A percentile compares a stretch with the other conserved stretches of the same genome.
Evolutionary conservation across 2,888 invertebrate species (phyloP).

Genomic region (Limnephilus auricula): DNA sequence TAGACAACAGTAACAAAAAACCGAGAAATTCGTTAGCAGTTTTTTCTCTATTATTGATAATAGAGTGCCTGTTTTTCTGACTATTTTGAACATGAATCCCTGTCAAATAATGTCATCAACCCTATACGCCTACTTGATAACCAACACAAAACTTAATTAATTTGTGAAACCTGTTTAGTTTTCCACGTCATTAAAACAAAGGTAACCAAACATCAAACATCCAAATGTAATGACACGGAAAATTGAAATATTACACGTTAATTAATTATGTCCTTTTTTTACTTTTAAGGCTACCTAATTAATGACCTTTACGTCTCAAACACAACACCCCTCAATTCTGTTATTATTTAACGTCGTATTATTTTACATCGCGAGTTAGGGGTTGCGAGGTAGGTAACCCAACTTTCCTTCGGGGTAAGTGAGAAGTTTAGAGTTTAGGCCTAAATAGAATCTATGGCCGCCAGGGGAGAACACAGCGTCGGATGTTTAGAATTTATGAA

Average conservation of each 20-base stretch:
- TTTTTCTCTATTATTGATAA: neutral
- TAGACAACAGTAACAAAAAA: neutral
- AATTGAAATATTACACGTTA: constrained; percentile 15
- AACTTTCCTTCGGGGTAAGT: constrained; percentile 27
- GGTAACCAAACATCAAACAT: neutral
- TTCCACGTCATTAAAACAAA: constrained; percentile 18
- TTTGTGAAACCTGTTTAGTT: constrained; percentile 7
- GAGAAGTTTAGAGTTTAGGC: constrained; percentile 19
- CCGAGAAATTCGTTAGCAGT: neutral
- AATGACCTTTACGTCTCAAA: constrained; percentile 8
- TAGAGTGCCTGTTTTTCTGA: neutral
- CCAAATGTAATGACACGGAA: constrained; percentile 33
- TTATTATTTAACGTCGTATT: constrained; percentile 35
- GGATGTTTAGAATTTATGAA: constrained; percentile 2
- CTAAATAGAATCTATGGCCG: constrained; percentile 28
- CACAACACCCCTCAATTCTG: constrained; percentile 20
- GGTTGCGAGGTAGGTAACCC: neutral
- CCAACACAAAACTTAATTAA: neutral
- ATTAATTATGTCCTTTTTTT: neutral
- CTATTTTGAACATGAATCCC: neutral
- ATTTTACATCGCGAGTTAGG: constrained; percentile 25
- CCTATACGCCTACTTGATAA: neutral
- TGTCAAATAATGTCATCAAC: neutral
- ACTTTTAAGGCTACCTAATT: constrained; percentile 41
- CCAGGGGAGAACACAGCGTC: constrained; percentile 2